Evolutionary conservation across 2,797 vertebrate species (phyloP), one percentile per base, ranked within the genome.

Genomic region (Acipenser oxyrinchus): DNA sequence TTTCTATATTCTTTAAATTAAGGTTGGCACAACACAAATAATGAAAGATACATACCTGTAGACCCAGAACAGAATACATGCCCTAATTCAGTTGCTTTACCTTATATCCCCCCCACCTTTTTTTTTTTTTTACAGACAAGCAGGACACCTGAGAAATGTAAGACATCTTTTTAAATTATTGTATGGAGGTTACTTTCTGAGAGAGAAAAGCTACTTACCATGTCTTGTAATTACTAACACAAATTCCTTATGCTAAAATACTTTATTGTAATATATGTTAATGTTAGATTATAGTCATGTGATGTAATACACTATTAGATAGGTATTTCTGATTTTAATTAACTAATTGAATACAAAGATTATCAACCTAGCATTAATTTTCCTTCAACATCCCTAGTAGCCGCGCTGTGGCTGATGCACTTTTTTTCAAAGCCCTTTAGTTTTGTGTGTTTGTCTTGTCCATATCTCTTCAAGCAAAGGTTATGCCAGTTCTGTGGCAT

Each of bases 101-200:
- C 23, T 37, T 37, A 37, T 37, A 37, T 37, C 4, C 23, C 2
- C 23, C 23, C 23, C 23, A 3, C 2, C 23, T 37, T 37, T 37
- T 37, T 37, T 37, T 37, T 37, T 37, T 76, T 85, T 75, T 93
- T 89, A 65, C 89, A 99, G 97, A 89, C 84, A 79, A 88, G 83
- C 83, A 80, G 88, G 86, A 88, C 83, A 53, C 88, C 89, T 76
- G 93, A 95, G 82, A 98, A 94, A 98, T 94, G 97, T 99, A 98
- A 98, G 97, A 84, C 73, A 86, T 77, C 62, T 72, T 78, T 66
- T 72, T 63, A 64, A 15, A 37, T 48, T 68, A 62, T 37, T 69
- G 1, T 68, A 2, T 13, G 68, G 63, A 0, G 63, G 51, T 62
- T 63, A 64, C 49, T 37, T 37, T 37, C 37, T 67, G 60, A 49